Percentiles rank a stretch among this genome's conserved stretches.
Conservation (phyloP, 2,113 vertebrate species). For the Megatriorchis doriae region DNA sequence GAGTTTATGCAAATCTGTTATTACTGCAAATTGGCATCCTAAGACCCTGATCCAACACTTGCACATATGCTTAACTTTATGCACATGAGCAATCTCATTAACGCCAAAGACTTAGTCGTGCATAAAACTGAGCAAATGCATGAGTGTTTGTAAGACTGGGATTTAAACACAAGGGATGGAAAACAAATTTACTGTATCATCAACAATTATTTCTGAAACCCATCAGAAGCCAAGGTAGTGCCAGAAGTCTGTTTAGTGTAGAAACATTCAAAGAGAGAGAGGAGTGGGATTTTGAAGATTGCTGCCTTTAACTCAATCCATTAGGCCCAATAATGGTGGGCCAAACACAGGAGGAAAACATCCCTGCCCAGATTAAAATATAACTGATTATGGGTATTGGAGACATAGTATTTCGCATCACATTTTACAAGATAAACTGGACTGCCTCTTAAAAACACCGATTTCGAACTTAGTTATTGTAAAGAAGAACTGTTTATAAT, state of each 20-base stretch:
- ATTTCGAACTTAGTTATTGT: background rate
- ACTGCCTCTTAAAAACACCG: background rate
- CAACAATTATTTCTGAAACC: slow-evolving; percentile 63
- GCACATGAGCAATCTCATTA: slow-evolving; percentile 61
- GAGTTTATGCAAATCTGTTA: slow-evolving; percentile 59
- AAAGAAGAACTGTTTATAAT: background rate
- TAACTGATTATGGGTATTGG: background rate
- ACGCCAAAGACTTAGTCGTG: slow-evolving; percentile 27
- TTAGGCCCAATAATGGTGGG: background rate
- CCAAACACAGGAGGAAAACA: background rate
- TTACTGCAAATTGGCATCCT: slow-evolving; percentile 55
- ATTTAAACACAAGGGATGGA: slow-evolving; percentile 54
- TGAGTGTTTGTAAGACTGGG: slow-evolving; percentile 20
- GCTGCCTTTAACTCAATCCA: background rate
- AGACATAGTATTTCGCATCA: background rate
- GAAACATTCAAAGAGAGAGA: background rate
- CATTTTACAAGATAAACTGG: background rate
- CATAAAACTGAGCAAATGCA: slow-evolving; percentile 49
- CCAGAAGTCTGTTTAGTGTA: background rate
- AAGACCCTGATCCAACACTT: slow-evolving; percentile 53
- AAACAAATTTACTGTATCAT: slow-evolving; percentile 66
- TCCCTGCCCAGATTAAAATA: background rate
- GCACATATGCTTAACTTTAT: slow-evolving; percentile 59
- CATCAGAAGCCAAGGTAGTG: slow-evolving; percentile 30
- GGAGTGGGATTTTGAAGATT: background rate